Percentiles rank a stretch among this genome's conserved stretches.
Conservation (phyloP, 2,113 vertebrate genomes). For the Apteryx owenii region DNA sequence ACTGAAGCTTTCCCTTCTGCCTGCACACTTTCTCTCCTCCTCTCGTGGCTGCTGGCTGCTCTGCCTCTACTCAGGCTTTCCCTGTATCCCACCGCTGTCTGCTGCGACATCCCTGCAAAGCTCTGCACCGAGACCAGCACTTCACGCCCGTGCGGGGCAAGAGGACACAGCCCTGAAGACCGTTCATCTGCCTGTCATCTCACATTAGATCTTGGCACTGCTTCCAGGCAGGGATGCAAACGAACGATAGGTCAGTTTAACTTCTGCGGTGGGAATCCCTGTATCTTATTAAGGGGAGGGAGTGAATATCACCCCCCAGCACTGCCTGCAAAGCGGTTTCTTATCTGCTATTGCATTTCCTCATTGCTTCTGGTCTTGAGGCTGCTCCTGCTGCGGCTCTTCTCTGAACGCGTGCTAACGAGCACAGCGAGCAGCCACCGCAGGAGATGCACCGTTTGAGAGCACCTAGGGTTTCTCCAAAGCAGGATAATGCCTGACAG, state of each 20-base stretch:
- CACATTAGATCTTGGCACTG: neutral
- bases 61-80: neutral
- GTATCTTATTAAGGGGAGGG: accelerated
- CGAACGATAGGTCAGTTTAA: neutral
- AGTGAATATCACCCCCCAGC: neutral
- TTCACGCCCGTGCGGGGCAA: accelerated
- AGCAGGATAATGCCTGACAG: accelerated
- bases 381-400: neutral
- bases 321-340: neutral
- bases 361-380: accelerated
- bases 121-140: neutral
- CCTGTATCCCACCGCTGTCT: neutral
- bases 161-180: neutral
- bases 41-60: neutral
- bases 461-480: neutral
- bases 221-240: neutral
- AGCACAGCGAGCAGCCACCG: accelerated
- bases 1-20: neutral
- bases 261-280: neutral
- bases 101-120: neutral
- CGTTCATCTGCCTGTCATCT: neutral
- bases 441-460: accelerated
- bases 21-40: neutral
- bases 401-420: accelerated
- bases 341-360: neutral